phyloP scores from a whole-genome alignment of 2,113 vertebrate species.

The Aviceda subcristata region DNA sequence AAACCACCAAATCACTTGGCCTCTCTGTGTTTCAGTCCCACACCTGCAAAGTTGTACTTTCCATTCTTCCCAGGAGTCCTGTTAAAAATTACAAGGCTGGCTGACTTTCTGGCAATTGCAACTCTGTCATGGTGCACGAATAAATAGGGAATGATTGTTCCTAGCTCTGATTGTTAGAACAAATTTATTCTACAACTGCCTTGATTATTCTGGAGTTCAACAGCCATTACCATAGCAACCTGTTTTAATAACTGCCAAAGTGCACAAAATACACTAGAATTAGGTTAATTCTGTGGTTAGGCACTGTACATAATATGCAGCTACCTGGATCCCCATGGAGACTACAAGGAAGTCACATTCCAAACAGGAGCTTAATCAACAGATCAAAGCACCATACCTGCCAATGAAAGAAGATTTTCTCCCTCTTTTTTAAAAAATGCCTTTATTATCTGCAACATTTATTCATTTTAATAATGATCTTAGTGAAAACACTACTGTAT shows the following conservation, averaged over 20 bases:
- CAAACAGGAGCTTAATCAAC: background rate
- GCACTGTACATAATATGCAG: background rate
- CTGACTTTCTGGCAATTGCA: background rate
- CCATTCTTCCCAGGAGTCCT: background rate
- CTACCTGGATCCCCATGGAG: background rate
- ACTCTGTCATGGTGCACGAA: background rate
- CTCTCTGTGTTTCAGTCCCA: background rate
- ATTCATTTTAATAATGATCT: background rate
- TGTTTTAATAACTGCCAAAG: conserved; percentile 29
- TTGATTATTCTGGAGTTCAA: conserved; percentile 21
- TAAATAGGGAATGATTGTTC: background rate
- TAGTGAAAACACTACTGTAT: background rate
- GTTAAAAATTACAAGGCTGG: conserved; percentile 2
- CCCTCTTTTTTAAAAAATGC: background rate
- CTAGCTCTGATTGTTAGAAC: background rate
- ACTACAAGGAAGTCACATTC: background rate
- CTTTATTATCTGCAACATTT: background rate
- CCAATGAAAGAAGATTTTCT: background rate
- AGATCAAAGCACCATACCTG: background rate
- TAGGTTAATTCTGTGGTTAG: conserved; percentile 32
- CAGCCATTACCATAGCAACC: conserved; percentile 49
- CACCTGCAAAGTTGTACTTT: background rate
- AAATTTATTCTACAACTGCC: conserved; percentile 5
- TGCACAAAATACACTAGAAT: conserved; percentile 20
- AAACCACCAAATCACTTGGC: background rate